Percentiles rank a stretch among this genome's conserved stretches.
Evolutionary conservation across 2,888 invertebrate genomes (phyloP).

Genomic region (Invenusta paracnida): DNA sequence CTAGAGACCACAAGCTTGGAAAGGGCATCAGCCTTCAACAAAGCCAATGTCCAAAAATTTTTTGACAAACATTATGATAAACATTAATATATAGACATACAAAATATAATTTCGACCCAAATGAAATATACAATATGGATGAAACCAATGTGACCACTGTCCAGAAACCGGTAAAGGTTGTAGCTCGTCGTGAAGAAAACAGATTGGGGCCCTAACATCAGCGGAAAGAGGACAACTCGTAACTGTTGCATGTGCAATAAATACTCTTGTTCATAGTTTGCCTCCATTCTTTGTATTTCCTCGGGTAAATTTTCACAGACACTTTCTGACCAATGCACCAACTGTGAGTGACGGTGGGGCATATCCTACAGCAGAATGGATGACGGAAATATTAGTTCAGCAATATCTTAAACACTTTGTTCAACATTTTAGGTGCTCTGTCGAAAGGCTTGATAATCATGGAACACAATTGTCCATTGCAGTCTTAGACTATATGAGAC

Average conservation of each 20-base stretch:
- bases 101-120: neutral
- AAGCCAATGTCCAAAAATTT: neutral
- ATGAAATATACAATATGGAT: neutral
- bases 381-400: conserved; percentile 38
- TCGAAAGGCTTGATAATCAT: conserved; percentile 43
- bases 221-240: neutral
- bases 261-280: neutral
- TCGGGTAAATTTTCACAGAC: neutral
- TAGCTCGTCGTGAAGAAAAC: neutral
- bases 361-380: conserved; percentile 37
- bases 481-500: too few relatives aligned
- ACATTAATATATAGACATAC: too few relatives aligned
- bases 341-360: neutral
- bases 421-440: conserved; percentile 30
- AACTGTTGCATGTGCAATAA: neutral
- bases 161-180: neutral
- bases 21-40: neutral
- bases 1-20: neutral
- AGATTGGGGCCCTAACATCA: neutral
- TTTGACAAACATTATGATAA: neutral
- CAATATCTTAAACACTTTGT: conserved; percentile 39
- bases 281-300: neutral
- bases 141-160: neutral
- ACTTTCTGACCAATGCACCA: neutral
- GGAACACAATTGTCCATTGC: conserved; percentile 38